Base-by-base conservation (phyloP, 2,888 invertebrate species). In the Ceraclea dissimilis region DNA sequence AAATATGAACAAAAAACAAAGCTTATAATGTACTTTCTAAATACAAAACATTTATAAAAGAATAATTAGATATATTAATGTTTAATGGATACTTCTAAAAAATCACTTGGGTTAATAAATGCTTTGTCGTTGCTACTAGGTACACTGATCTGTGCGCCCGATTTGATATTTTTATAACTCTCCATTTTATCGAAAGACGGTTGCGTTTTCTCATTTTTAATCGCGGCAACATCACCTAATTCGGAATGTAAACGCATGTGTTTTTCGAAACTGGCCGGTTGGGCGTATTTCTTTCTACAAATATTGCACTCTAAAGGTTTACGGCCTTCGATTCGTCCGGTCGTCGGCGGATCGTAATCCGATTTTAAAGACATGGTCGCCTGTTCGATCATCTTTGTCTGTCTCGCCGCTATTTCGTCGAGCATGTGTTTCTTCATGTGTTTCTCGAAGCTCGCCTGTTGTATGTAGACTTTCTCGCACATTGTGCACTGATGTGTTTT, bases 261-360 rank as follows among this genome's bases (percentile, higher is more conserved):
- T 51, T 62, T 62, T 52, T 62, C 62, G 20, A 62, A 62, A 49
- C 62, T 62, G 34, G 62, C 62, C 11, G 62, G 62, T 52, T 62
- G 62, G 16, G 62, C 62, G 21, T 62, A 62, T 44, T 62, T 62
- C 44, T 62, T 62, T 54, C 55, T 56, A 21, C 62, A 62, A 20
- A 62, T 58, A 20, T 52, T 56, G 46, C 62, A 62, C 51, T 62
- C 62, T 6, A 62, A 52, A 13, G 60, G 62, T 22, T 62, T 62
- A 17, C 54, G 52, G 4, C 31, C 49, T n/a, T 52, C 58, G 2
- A 51, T 11, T 48, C 33, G 39, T 11, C 21, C 17, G 8, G n/a
- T 39, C 13, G 39, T 2, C 19, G n/a, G 43, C 1, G 22, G n/a
- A n/a, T 20, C 18, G n/a, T 34, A 22, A 19, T 47, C 44, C 10